Percentiles rank a stretch among this genome's conserved stretches.
These are phyloP conservation scores for Scatophagus argus DNA, from an alignment of 2,113 vertebrate genomes.

Conservation along the genomic window DNA sequence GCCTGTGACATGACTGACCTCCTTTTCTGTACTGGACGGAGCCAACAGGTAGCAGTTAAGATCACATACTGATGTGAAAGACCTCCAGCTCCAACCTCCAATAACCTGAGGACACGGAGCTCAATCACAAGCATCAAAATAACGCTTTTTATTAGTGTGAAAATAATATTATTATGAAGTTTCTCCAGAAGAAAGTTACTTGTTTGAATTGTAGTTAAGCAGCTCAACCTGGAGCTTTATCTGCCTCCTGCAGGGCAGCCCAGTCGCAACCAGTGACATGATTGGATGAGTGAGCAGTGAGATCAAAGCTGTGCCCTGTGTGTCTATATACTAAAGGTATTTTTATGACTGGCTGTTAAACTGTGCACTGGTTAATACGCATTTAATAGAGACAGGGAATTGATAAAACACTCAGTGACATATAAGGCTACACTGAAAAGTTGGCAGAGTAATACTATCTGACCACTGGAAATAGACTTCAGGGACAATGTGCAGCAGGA, in stretches of 20 bases:
- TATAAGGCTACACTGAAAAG: constrained; percentile 52
- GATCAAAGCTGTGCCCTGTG: constrained; percentile 60
- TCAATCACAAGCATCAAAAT: constrained; percentile 6
- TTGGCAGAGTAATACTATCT: constrained; percentile 73
- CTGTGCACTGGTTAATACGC: constrained; percentile 54
- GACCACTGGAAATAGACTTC: constrained; percentile 78
- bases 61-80: constrained; percentile 53
- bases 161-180: not conserved
- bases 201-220: constrained; percentile 11
- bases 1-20: constrained; percentile 39
- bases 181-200: constrained; percentile 4
- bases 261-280: constrained; percentile 37
- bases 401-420: constrained; percentile 61
- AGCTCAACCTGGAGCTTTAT: constrained; percentile 28
- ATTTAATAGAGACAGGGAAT: constrained; percentile 57
- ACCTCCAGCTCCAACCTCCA: constrained; percentile 24
- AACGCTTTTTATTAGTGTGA: not conserved
- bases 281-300: constrained; percentile 50
- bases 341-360: constrained; percentile 73
- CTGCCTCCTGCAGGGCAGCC: constrained; percentile 44
- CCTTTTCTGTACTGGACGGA: constrained; percentile 30
- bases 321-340: constrained; percentile 55
- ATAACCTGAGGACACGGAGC: not conserved
- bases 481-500: constrained; percentile 73
- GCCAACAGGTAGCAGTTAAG: constrained; percentile 33